A percentile compares a stretch with the other conserved stretches of the same genome.
Conservation (phyloP, 2,797 vertebrate genomes). For the Synaphobranchus kaupii region DNA sequence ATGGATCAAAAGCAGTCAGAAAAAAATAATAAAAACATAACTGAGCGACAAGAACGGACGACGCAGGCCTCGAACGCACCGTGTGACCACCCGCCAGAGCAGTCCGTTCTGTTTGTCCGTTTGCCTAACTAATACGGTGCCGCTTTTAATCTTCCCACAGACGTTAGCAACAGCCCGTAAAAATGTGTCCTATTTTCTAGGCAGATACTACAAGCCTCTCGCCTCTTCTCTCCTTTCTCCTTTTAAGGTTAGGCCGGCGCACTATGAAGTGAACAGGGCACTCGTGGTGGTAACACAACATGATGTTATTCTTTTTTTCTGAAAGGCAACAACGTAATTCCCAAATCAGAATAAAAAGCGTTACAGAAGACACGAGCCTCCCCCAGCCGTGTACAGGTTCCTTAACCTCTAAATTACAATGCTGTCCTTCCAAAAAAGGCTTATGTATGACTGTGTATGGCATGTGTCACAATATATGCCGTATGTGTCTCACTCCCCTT, state of each 20-base stretch:
- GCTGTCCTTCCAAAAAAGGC: neutral
- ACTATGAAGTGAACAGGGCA: neutral
- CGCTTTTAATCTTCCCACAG: neutral
- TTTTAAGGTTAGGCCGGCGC: neutral
- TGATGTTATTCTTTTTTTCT: neutral
- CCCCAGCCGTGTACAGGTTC: neutral
- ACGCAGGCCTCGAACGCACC: neutral
- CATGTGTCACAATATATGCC: neutral
- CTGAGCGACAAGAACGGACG: neutral
- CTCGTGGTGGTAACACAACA: neutral
- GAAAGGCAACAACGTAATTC: neutral
- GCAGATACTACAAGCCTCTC: conserved; percentile 15
- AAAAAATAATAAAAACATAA: conserved; percentile 1
- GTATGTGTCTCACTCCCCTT: neutral
- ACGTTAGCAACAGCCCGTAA: conserved; percentile 10
- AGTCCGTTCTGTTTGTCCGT: neutral
- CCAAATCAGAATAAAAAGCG: neutral
- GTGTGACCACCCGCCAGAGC: neutral
- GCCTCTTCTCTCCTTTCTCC: neutral
- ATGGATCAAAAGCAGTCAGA: neutral
- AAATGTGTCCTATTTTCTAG: conserved; percentile 20
- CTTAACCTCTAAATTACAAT: neutral
- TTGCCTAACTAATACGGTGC: neutral
- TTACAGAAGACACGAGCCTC: neutral
- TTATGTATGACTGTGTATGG: neutral